phyloP scores from a whole-genome alignment of 2,797 vertebrate genomes.

The Rhincodon typus region DNA sequence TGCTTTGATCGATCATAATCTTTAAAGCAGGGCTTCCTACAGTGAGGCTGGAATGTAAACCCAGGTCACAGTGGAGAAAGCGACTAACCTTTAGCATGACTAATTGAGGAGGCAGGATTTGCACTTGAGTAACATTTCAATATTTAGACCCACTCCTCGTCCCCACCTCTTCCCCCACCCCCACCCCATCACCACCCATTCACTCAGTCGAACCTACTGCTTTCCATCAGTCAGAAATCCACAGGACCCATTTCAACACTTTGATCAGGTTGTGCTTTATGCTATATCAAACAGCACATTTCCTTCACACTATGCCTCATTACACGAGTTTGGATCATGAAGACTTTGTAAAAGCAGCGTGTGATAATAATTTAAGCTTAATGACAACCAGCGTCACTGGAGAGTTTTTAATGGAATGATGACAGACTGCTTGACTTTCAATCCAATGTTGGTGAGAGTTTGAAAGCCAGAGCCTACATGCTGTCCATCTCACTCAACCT shows the following conservation, averaged over 20 bases:
- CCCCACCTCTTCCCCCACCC: background rate
- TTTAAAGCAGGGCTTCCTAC: no score
- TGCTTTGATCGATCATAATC: no score
- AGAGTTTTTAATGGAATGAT: background rate
- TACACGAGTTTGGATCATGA: background rate
- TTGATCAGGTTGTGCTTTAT: background rate
- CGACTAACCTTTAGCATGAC: background rate
- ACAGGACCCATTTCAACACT: background rate
- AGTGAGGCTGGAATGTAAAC: no score
- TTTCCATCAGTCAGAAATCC: background rate
- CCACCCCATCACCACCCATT: no score
- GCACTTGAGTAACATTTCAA: background rate
- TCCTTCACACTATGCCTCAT: background rate
- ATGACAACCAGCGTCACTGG: background rate
- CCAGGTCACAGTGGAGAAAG: no score
- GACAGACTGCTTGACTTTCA: conserved; percentile 29
- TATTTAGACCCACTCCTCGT: no score
- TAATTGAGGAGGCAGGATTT: background rate
- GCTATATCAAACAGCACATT: background rate
- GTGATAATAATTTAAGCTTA: background rate
- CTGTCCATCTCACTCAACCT: background rate
- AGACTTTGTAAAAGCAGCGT: background rate
- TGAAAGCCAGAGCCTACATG: background rate
- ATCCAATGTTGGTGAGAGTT: background rate
- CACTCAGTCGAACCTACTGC: background rate